Conservation (phyloP, 2,888 invertebrate genomes). For the Rutpela maculata region DNA sequence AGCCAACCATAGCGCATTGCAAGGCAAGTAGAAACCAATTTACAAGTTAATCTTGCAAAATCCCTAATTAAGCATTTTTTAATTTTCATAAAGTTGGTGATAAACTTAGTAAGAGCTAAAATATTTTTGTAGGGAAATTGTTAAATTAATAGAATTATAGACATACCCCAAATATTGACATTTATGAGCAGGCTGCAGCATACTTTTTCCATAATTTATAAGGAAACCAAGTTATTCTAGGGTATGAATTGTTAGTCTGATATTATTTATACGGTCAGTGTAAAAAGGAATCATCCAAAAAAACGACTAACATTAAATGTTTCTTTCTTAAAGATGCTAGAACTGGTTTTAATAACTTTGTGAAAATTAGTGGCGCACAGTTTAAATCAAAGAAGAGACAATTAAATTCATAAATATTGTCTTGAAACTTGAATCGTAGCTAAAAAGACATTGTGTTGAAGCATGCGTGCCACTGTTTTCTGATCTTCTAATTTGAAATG, state of each 20-base stretch:
- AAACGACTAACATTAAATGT: conserved; percentile 53
- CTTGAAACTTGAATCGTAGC: conserved; percentile 40
- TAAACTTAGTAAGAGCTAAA: conserved; percentile 11
- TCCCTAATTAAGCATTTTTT: conserved; percentile 51
- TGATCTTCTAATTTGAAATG: conserved; percentile 48
- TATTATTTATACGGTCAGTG: conserved; percentile 41
- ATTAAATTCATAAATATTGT: conserved; percentile 48
- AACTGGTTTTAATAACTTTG: conserved; percentile 52
- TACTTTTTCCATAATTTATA: conserved; percentile 51
- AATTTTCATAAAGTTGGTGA: conserved; percentile 5
- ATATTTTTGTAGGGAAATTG: conserved; percentile 44
- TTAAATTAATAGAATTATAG: conserved; percentile 46
- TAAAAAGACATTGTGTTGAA: background rate
- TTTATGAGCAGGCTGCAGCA: conserved; percentile 40
- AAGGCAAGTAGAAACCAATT: conserved; percentile 57
- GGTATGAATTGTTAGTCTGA: too few species aligned
- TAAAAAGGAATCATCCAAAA: conserved; percentile 54
- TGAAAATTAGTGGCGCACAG: conserved; percentile 52
- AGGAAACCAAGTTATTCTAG: conserved; percentile 51
- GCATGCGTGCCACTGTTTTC: conserved; percentile 12
- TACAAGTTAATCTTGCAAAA: conserved; percentile 54
- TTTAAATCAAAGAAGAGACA: conserved; percentile 52
- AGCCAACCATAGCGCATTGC: conserved; percentile 57
- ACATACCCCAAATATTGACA: too few species aligned
- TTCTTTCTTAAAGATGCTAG: conserved; percentile 40